Evolutionary conservation across 2,113 vertebrate genomes (phyloP).

Genomic region (Neopipo cinnamomea): DNA sequence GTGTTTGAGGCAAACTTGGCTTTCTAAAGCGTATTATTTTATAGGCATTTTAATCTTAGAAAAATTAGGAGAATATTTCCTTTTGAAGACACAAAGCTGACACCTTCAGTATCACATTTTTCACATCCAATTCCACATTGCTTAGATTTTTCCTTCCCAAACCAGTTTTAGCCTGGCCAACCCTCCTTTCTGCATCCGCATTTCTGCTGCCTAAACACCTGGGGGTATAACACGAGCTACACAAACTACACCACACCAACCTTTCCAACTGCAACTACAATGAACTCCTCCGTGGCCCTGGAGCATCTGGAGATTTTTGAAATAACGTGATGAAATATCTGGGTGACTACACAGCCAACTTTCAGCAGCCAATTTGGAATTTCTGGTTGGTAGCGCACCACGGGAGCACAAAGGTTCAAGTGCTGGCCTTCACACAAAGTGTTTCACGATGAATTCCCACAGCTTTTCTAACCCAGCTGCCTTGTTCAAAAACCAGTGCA

Average conservation of each 20-base stretch:
- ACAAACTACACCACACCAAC: not conserved
- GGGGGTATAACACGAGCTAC: not conserved
- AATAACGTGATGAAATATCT: not conserved
- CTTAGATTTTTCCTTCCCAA: not conserved
- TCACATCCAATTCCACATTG: not conserved
- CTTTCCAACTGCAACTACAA: not conserved
- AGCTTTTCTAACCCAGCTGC: constrained; percentile 17
- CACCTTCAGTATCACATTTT: not conserved
- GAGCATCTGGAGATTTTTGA: not conserved
- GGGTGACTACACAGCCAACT: not conserved
- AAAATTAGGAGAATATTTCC: not conserved
- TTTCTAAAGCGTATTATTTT: not conserved
- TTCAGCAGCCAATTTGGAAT: not conserved
- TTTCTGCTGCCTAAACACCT: not conserved
- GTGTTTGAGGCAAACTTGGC: not conserved
- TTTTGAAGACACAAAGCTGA: not conserved
- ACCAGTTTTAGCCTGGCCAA: not conserved
- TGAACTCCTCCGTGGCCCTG: not conserved
- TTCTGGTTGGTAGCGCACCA: not conserved
- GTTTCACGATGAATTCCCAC: not conserved
- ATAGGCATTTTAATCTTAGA: not conserved
- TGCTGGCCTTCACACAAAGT: not conserved
- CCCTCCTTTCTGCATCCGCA: not conserved
- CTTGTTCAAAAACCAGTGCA: constrained; percentile 27
- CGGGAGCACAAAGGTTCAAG: not conserved